Evolutionary conservation across 2,888 invertebrate genomes (phyloP).

Genomic region (Hecatera dysodea): DNA sequence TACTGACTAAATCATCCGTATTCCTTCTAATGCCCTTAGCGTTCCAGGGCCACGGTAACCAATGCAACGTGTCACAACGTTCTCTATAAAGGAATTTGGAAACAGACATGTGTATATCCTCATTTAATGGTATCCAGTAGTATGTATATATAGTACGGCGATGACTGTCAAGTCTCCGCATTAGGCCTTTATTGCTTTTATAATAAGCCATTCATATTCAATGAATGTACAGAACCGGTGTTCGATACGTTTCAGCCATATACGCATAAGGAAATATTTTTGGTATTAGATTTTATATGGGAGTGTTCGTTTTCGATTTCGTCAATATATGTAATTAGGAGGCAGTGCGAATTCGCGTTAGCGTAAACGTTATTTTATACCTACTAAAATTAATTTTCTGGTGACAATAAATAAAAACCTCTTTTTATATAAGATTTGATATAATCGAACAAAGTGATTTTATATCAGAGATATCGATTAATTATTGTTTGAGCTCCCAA

Average conservation of each 20-base stretch:
- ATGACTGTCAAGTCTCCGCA: constrained; percentile 50
- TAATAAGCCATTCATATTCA: constrained; percentile 71
- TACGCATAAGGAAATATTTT: constrained; percentile 48
- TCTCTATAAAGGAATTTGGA: not conserved
- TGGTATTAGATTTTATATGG: constrained; percentile 14
- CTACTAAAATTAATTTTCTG: too few relatives aligned
- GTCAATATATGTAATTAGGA: not conserved
- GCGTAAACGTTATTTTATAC: not conserved
- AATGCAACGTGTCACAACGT: not conserved
- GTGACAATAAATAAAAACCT: too few relatives aligned
- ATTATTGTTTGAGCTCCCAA: too few relatives aligned
- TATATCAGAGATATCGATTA: too few relatives aligned
- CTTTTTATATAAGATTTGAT: too few relatives aligned
- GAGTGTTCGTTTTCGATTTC: not conserved
- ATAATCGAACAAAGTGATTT: too few relatives aligned
- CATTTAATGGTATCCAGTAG: constrained; percentile 13
- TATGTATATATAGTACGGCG: constrained; percentile 39
- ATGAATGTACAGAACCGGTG: constrained; percentile 56
- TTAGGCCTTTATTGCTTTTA: constrained; percentile 67
- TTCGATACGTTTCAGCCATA: constrained; percentile 43
- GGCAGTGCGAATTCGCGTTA: not conserved
- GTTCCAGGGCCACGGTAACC: too few relatives aligned
- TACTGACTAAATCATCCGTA: too few relatives aligned
- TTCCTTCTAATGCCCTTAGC: too few relatives aligned
- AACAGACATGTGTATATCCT: constrained; percentile 2